Base-by-base conservation (phyloP, 2,888 invertebrate species). In the Eristalis intricaria region DNA sequence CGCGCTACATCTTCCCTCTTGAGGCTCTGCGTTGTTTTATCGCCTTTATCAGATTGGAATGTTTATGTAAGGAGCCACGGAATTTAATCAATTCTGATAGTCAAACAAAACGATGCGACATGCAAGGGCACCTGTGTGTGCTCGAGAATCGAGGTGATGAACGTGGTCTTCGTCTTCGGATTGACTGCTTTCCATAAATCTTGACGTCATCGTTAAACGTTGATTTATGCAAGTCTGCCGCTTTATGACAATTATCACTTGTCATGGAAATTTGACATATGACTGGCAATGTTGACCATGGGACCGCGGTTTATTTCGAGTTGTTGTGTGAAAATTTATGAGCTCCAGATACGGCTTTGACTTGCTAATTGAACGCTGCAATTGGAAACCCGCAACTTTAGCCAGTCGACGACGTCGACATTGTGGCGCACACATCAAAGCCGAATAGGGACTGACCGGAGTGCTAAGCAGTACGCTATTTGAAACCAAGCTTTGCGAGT, bases 11-110 rank as follows among this genome's bases (percentile, higher is more conserved):
- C n/a, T 19, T 38, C 10, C 5, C 2, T 26, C 5, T 4, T 7
- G 50, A 19, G 50, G 19, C 60, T 26, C 26, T 26, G 60, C 26
- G 19, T 61, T 35, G 19, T 61, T 35, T 35, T 64, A 64, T 64
- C 35, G 22, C 15, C 15, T 29, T 61, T 61, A 19, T 63, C 32
- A 8, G 32, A 23, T 63, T 15, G 4, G 26, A 43, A 29, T 50
- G 50, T 50, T 40, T 60, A 60, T 60, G 26, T 60, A 60, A 60
- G 60, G 26, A 43, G 22, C 26, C 15, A 26, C 43, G 66, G 66
- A 66, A 66, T 66, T 66, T 66, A 66, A 66, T 66, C 66, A 66
- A 66, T 66, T 50, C 15, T 26, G 66, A 26, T 66, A 66, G 66
- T 66, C 43, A 43, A 38, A 65, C 64, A 35, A 65, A 65, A 65